phyloP scores from a whole-genome alignment of 2,113 vertebrate genomes.

The Herpailurus yagouaroundi region DNA sequence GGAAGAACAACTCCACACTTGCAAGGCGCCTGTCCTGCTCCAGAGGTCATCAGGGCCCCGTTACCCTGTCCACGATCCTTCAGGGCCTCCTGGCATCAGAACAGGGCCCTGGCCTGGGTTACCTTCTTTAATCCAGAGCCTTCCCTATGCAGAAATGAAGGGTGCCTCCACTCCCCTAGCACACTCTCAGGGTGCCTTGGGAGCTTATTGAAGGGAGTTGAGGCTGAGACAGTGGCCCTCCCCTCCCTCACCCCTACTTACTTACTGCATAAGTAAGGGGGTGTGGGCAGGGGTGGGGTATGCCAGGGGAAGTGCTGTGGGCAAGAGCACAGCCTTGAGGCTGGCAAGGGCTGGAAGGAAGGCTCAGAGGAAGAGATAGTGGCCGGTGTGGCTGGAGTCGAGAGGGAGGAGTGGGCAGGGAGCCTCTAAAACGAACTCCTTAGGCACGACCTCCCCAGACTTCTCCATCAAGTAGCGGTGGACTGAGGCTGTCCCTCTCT shows the following conservation, averaged over 20 bases:
- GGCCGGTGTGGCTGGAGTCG: conserved; percentile 8
- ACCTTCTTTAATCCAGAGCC: background rate
- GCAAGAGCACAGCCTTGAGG: background rate
- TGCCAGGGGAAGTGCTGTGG: background rate
- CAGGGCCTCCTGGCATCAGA: background rate
- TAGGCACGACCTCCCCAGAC: background rate
- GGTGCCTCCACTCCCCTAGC: no score
- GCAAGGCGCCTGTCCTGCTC: background rate
- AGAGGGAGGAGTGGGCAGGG: no score
- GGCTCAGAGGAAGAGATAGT: conserved; percentile 63
- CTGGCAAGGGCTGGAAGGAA: conserved; percentile 43
- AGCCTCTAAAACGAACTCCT: background rate
- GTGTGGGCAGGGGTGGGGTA: accelerated
- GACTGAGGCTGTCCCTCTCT: background rate
- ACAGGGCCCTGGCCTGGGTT: background rate
- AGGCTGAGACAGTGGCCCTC: background rate
- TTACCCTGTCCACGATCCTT: background rate
- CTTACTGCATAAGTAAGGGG: background rate
- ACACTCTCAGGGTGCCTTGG: background rate
- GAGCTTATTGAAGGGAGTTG: background rate
- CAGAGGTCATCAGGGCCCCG: background rate
- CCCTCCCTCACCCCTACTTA: background rate
- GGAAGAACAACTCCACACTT: background rate
- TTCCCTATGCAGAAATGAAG: background rate
- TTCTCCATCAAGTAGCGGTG: background rate